Conservation (phyloP, 2,888 invertebrate genomes). For the Drosophila nigritarsus region DNA sequence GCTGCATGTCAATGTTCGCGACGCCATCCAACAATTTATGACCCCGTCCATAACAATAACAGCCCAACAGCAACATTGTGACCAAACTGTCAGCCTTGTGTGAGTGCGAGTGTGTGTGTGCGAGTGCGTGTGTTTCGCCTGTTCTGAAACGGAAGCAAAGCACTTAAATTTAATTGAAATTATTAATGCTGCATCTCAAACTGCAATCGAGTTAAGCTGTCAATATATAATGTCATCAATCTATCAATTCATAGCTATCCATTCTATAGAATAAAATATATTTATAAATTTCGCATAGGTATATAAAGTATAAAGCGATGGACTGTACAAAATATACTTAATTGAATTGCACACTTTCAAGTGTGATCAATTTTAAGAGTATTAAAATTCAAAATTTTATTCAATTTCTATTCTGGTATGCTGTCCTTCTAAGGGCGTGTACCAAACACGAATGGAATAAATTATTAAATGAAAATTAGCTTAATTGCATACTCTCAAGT, state of each 20-base stretch:
- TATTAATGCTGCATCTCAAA: conserved; percentile 45
- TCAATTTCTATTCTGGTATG: not conserved
- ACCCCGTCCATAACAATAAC: conserved; percentile 33
- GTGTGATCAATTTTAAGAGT: not conserved
- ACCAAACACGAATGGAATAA: not conserved
- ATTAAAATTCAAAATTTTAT: not conserved
- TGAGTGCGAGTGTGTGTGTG: not conserved
- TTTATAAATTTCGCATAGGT: not conserved
- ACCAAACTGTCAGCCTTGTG: conserved; percentile 45
- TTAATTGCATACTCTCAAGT: not conserved
- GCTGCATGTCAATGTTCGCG: conserved; percentile 63
- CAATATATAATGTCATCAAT: conserved; percentile 11
- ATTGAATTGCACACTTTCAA: not conserved
- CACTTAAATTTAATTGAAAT: conserved; percentile 59
- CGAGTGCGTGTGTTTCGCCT: not conserved
- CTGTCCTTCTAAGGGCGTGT: not conserved
- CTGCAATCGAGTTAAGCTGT: conserved; percentile 36
- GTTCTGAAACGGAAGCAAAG: conserved; percentile 17
- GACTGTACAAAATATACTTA: not conserved
- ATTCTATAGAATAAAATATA: not conserved
- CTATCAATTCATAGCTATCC: conserved; percentile 2
- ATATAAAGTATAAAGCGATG: not conserved
- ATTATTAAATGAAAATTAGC: not conserved
- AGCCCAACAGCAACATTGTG: conserved; percentile 37
- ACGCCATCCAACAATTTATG: conserved; percentile 58